These are phyloP conservation scores for Astyanax mexicanus DNA, from an alignment of 2,797 vertebrate species.

Conservation along the genomic window DNA sequence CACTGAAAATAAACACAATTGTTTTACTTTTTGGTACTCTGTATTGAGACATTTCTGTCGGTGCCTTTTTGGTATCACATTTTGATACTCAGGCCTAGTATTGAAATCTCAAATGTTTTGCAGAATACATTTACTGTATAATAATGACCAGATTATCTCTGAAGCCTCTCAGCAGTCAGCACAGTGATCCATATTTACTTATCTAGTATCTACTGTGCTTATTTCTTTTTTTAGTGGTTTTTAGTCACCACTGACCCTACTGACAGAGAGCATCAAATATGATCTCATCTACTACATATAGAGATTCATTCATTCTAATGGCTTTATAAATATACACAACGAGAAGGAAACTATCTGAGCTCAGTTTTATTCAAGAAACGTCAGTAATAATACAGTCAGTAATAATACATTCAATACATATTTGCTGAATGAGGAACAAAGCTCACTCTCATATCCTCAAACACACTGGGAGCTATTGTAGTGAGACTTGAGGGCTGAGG, in stretches of 20 bases:
- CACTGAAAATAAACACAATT: too few species aligned
- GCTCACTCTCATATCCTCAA: constrained; percentile 41
- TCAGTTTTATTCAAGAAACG: neutral
- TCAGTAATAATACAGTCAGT: too few species aligned
- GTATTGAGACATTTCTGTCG: too few species aligned
- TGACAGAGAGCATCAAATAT: neutral
- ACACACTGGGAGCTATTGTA: constrained; percentile 41
- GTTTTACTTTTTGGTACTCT: too few species aligned
- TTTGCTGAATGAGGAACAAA: constrained; percentile 48
- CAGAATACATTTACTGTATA: neutral
- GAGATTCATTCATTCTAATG: neutral
- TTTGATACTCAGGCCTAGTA: too few species aligned
- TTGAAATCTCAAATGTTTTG: neutral
- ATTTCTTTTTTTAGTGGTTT: neutral
- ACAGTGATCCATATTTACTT: neutral
- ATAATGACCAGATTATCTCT: neutral
- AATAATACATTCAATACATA: neutral
- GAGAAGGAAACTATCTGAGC: neutral
- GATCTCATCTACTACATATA: neutral
- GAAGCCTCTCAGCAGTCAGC: neutral
- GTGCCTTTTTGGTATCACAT: too few species aligned
- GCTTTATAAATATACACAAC: neutral
- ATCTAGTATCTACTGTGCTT: neutral
- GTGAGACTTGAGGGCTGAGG: constrained; percentile 55
- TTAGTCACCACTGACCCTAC: neutral